These are phyloP conservation scores for Noctua janthina DNA, from an alignment of 2,888 invertebrate genomes.

Conservation along the genomic window DNA sequence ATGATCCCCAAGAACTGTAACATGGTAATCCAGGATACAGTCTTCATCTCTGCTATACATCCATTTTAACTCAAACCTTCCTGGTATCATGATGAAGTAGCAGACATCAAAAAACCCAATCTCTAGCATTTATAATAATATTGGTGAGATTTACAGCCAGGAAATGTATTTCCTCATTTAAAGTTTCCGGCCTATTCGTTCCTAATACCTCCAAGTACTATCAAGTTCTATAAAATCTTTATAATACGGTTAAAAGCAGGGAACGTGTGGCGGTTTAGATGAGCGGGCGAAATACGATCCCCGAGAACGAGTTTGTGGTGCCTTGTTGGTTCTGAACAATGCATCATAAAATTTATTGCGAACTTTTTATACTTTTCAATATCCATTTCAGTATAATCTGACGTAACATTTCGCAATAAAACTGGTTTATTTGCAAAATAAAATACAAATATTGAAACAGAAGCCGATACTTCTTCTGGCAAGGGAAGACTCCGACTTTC, in stretches of 20 bases:
- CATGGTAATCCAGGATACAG: not conserved
- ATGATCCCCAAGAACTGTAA: not conserved
- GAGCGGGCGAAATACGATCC: conserved; percentile 77
- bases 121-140: conserved; percentile 42
- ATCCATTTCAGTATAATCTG: conserved; percentile 54
- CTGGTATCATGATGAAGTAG: conserved; percentile 13
- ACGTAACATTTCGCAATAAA: conserved; percentile 48
- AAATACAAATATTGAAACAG: conserved; percentile 20
- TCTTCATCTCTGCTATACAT: not conserved
- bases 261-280: conserved; percentile 66
- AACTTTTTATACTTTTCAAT: conserved; percentile 63
- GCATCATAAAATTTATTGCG: conserved; percentile 70
- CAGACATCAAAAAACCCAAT: conserved; percentile 32
- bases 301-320: conserved; percentile 76
- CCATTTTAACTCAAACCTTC: conserved; percentile 1
- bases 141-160: conserved; percentile 57
- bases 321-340: conserved; percentile 76
- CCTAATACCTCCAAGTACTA: conserved; percentile 60
- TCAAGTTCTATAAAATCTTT: conserved; percentile 61
- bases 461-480: conserved; percentile 2
- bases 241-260: conserved; percentile 59
- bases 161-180: conserved; percentile 64
- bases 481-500: conserved; percentile 12
- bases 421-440: conserved; percentile 24
- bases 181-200: conserved; percentile 62